Evolutionary conservation across 2,113 vertebrate species (phyloP).

Genomic region (Anas platyrhynchos): DNA sequence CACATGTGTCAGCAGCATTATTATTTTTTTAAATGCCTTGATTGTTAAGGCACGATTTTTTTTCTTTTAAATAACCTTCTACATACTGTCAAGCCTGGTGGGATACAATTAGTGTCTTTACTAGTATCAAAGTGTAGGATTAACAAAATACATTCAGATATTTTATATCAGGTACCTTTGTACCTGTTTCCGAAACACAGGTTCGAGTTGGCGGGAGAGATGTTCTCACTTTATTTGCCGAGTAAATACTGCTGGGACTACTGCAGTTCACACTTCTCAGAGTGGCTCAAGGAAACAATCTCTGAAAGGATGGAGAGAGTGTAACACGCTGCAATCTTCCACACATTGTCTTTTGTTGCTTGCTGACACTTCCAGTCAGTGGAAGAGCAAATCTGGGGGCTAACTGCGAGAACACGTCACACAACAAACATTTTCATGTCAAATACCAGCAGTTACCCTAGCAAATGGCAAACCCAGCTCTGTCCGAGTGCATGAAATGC

Average conservation of each 20-base stretch:
- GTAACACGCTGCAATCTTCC: not conserved
- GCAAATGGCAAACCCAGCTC: not conserved
- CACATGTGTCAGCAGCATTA: not conserved
- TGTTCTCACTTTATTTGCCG: not conserved
- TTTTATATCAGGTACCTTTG: not conserved
- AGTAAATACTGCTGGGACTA: not conserved
- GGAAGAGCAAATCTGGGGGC: not conserved
- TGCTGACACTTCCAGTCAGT: not conserved
- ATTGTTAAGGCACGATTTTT: not conserved
- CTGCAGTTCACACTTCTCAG: not conserved
- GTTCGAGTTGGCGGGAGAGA: not conserved
- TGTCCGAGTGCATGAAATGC: not conserved
- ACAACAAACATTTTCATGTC: not conserved
- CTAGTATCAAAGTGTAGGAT: rapidly evolving
- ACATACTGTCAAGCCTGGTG: not conserved
- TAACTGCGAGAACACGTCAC: not conserved
- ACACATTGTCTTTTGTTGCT: not conserved
- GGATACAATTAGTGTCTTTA: not conserved
- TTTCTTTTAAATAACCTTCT: not conserved
- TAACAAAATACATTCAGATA: not conserved
- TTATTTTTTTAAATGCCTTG: not conserved
- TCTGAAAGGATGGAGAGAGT: not conserved
- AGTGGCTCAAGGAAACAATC: not conserved
- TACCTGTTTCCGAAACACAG: not conserved
- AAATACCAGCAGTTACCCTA: not conserved